Evolutionary conservation across 1,140 invertebrate genomes (phyloP).

Genomic region (Listronotus bonariensis): DNA sequence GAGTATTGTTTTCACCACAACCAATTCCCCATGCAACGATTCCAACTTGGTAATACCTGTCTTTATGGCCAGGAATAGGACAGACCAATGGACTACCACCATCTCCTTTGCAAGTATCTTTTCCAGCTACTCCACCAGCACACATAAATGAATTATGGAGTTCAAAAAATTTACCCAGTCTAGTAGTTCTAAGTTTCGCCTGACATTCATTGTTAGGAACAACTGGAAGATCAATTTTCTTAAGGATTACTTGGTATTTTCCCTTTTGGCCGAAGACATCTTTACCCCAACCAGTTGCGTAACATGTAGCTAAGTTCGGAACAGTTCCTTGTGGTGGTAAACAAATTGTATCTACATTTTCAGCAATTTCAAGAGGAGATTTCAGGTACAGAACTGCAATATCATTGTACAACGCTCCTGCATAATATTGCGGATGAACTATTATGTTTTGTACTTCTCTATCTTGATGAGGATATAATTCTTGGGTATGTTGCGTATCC

Average conservation of each 20-base stretch:
- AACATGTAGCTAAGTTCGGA: conserved; percentile 57
- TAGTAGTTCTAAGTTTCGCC: conserved; percentile 14
- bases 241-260: conserved; percentile 72
- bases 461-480: conserved; percentile 75
- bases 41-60: conserved; percentile 57
- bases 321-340: conserved; percentile 61
- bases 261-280: conserved; percentile 62
- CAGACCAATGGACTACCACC: conserved; percentile 64
- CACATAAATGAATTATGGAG: conserved; percentile 75
- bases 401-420: conserved; percentile 68
- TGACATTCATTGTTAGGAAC: conserved; percentile 64
- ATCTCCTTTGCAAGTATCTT: conserved; percentile 71
- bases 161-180: conserved; percentile 25
- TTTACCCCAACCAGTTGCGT: conserved; percentile 68
- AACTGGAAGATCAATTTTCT: conserved; percentile 70
- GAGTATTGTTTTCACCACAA: conserved; percentile 63
- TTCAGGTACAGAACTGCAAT: conserved; percentile 68
- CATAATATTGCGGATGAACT: conserved; percentile 57
- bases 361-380: conserved; percentile 60
- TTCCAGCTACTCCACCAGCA: conserved; percentile 69
- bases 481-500: conserved; percentile 77
- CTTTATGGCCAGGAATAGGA: conserved; percentile 48
- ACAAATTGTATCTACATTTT: conserved; percentile 75
- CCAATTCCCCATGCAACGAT: conserved; percentile 62
- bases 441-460: conserved; percentile 61